phyloP scores from a whole-genome alignment of 2,797 vertebrate species.

The Spheniscus humboldti region DNA sequence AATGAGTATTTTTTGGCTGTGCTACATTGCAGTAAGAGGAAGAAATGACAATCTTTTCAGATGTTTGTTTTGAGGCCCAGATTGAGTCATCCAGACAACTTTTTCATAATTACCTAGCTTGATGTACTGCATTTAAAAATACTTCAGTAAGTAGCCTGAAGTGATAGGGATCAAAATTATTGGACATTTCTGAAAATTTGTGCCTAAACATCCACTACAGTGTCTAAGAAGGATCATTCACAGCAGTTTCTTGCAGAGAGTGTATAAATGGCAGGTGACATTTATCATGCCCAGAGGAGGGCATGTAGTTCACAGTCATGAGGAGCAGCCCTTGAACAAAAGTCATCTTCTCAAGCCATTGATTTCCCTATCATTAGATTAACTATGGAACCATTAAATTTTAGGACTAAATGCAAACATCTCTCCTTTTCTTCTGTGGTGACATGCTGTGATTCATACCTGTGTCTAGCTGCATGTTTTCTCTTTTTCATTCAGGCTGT shows the following conservation, averaged over 20 bases:
- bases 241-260: neutral
- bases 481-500: neutral
- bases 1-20: neutral
- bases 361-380: neutral
- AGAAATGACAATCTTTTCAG: neutral
- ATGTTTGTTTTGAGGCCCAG: neutral
- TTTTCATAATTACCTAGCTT: neutral
- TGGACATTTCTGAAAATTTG: neutral
- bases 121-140: neutral
- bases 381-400: neutral
- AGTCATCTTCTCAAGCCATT: neutral
- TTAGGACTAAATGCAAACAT: neutral
- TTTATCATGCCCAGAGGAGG: neutral
- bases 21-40: neutral
- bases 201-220: neutral
- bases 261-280: neutral
- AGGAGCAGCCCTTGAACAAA: neutral
- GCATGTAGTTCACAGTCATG: neutral
- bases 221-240: neutral
- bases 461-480: neutral
- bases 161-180: neutral
- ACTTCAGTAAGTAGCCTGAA: neutral
- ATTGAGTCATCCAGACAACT: neutral
- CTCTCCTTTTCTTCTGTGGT: neutral
- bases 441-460: neutral